Evolutionary conservation across 2,113 vertebrate species (phyloP).

Genomic region (Centrocercus urophasianus): DNA sequence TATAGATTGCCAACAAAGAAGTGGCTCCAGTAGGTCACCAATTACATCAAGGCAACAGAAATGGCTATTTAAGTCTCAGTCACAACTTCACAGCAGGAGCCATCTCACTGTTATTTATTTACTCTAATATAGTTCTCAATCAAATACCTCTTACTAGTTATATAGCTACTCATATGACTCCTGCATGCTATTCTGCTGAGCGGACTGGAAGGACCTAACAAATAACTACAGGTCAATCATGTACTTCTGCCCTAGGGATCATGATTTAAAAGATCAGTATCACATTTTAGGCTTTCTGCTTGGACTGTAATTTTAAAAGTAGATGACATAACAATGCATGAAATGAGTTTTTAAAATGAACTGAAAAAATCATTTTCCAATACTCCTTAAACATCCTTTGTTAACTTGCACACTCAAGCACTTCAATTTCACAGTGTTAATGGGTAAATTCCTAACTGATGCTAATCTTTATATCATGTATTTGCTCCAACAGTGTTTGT

Average conservation of each 20-base stretch:
- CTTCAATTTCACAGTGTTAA: conserved; percentile 24
- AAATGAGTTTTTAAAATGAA: conserved; percentile 70
- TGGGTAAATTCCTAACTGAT: conserved; percentile 16
- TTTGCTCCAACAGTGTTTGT: conserved; percentile 10
- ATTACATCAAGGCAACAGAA: conserved; percentile 56
- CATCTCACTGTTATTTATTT: conserved; percentile 66
- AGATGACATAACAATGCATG: conserved; percentile 65
- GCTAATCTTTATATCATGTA: conserved; percentile 12
- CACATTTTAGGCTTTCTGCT: conserved; percentile 42
- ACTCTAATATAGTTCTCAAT: conserved; percentile 69
- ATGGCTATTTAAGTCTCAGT: conserved; percentile 55
- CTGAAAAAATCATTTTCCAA: conserved; percentile 57
- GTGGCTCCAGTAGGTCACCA: conserved; percentile 60
- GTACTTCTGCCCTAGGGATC: conserved; percentile 36
- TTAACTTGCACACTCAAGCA: conserved; percentile 50
- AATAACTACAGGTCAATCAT: conserved; percentile 53
- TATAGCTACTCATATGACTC: conserved; percentile 34
- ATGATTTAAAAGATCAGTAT: conserved; percentile 30
- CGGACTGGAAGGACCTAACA: conserved; percentile 38
- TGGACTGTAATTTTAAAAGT: conserved; percentile 60
- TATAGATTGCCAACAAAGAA: conserved; percentile 59
- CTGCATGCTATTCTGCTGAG: conserved; percentile 45
- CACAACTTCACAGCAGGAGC: conserved; percentile 44
- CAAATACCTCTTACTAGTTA: conserved; percentile 58
- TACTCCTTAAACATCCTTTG: conserved; percentile 52